These are phyloP conservation scores for Strigops habroptila DNA, from an alignment of 2,113 vertebrate genomes.

Conservation along the genomic window DNA sequence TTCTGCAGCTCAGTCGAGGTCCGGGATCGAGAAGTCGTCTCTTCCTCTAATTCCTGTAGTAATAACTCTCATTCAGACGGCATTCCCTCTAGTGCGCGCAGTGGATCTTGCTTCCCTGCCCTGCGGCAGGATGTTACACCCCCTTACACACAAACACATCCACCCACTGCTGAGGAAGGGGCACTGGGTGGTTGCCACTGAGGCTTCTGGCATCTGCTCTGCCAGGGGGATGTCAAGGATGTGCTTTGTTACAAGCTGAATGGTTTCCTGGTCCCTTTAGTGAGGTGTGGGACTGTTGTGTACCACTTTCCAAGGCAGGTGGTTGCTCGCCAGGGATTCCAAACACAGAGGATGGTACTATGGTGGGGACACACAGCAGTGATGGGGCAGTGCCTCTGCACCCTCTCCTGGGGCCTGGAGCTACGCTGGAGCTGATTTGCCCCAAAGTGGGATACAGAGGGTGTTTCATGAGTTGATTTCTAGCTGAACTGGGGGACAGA, in stretches of 20 bases:
- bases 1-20: too few species aligned
- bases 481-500: background rate
- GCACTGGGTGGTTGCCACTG: accelerated
- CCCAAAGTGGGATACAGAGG: too few species aligned
- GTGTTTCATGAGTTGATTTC: background rate
- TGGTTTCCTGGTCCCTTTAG: background rate
- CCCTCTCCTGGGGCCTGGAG: background rate
- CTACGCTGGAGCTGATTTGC: background rate
- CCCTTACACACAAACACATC: background rate
- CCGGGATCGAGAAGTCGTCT: too few species aligned
- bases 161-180: accelerated
- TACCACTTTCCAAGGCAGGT: background rate
- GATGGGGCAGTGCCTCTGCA: background rate
- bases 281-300: accelerated
- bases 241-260: accelerated
- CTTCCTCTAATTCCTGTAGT: background rate
- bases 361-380: accelerated
- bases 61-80: background rate
- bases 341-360: background rate
- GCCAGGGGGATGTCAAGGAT: background rate
- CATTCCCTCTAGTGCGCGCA: background rate
- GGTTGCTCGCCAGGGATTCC: background rate
- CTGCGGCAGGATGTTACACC: background rate
- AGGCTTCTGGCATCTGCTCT: background rate
- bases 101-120: background rate